Evolutionary conservation across 1,140 invertebrate species (phyloP), one percentile per base, ranked within the genome.

Genomic region (Chymomyza costata): DNA sequence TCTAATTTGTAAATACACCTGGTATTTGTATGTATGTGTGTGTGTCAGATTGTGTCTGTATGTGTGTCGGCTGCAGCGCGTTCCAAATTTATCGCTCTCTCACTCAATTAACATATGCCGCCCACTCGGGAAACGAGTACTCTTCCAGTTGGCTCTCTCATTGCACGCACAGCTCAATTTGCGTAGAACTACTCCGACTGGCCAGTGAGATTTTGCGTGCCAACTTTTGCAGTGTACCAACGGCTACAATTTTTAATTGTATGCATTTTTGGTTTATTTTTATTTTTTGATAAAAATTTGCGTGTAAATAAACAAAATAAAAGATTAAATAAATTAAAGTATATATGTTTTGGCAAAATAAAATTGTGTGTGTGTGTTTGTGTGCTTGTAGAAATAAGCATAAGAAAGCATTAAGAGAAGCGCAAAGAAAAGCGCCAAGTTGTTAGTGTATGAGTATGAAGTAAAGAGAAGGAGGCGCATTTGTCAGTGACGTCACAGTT

Each of bases 181-280:
- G 82, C 54, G 66, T 80, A 54, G 76, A 84, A 60, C 73, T 84
- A 73, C 82, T 84, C 71, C 78, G 82, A 70, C 82, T 84, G 68
- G 64, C 71, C 71, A 21, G 49, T 63, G 82, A 84, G 54, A 78
- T 66, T 82, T 85, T 84, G 67, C 83, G 83, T 71, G 62, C 83
- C 68, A 85, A 51, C 76, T 85, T 85, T 85, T 85, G 83, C 44
- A 85, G 63, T 56, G 74, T 64, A 65, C 83, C 83, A 65, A 84
- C 82, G 74, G 83, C 83, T 85, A 51, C 32, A 38, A 45, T 35
- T 28, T 62, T 55, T 43, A 40, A 46, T 37, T 56, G 49, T 61
- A 53, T 45, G 39, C 35, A 25, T 25, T 43, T 60, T 47, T 56
- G 31, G 37, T 62, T 31, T 41, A 39, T 19, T 52, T 56, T 50